Evolutionary conservation across 2,113 vertebrate genomes (phyloP).

Genomic region (Calyptommatus sinebrachiatus): DNA sequence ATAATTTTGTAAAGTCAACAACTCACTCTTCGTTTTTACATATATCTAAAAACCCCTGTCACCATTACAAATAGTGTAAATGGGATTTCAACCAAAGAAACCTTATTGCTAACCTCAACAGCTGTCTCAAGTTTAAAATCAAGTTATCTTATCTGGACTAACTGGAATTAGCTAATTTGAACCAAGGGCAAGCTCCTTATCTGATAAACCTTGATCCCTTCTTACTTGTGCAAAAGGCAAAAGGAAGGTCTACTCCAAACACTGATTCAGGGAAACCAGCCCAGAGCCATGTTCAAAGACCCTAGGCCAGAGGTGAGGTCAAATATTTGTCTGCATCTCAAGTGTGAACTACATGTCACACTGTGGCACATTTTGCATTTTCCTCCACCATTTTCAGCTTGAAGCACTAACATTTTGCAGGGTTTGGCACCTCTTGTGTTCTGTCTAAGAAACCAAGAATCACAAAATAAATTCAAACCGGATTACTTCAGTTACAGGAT

Average conservation of each 20-base stretch:
- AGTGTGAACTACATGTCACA: background rate
- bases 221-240: background rate
- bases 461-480: too few species aligned
- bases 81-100: background rate
- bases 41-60: background rate
- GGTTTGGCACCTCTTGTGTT: too few species aligned
- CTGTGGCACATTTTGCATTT: background rate
- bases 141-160: background rate
- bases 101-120: background rate
- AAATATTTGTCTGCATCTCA: background rate
- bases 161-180: conserved; percentile 17
- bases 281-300: background rate
- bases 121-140: conserved; percentile 11
- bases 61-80: background rate
- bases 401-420: too few species aligned
- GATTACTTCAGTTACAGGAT: too few species aligned
- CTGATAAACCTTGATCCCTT: conserved; percentile 13
- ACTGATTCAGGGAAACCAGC: background rate
- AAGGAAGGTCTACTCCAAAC: background rate
- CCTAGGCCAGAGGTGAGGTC: background rate
- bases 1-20: background rate
- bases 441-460: too few species aligned
- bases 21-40: background rate
- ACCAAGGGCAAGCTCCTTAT: conserved; percentile 12
- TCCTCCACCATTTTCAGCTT: background rate